A percentile compares a stretch with the other conserved stretches of the same genome.
Evolutionary conservation across 1,140 invertebrate species (phyloP).

Genomic region (Venturia canescens): DNA sequence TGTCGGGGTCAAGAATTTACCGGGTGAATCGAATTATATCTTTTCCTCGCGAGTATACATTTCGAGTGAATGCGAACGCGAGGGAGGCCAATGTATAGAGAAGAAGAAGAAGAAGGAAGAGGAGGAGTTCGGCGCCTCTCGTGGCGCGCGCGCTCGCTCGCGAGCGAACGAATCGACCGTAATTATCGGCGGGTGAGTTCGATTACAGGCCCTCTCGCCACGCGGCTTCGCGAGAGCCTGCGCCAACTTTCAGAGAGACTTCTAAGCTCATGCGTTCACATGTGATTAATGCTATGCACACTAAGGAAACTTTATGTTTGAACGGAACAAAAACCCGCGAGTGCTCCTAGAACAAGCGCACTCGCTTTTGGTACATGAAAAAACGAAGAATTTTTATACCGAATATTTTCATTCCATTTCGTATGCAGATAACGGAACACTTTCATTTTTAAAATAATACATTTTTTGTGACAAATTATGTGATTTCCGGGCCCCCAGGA

Average conservation of each 20-base stretch:
- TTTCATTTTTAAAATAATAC: no score
- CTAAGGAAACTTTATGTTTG: neutral
- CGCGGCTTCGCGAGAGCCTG: neutral
- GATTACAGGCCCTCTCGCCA: constrained; percentile 47
- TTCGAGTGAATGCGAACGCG: neutral
- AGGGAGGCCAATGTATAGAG: no score
- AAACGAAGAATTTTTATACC: no score
- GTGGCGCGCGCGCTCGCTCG: constrained; percentile 33
- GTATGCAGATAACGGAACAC: no score
- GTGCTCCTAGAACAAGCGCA: no score
- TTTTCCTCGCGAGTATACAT: neutral
- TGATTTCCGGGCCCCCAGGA: no score
- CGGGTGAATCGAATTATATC: constrained; percentile 16
- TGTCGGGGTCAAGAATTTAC: constrained; percentile 30
- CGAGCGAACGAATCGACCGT: constrained; percentile 32
- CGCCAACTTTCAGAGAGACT: neutral
- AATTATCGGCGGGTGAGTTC: constrained; percentile 52
- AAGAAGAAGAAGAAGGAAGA: neutral
- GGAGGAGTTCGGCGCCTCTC: neutral
- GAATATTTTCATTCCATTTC: no score
- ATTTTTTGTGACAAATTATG: no score
- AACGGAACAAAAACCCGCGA: neutral
- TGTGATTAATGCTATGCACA: neutral
- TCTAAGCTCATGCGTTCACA: neutral
- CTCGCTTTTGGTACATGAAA: no score